phyloP scores from a whole-genome alignment of 2,888 invertebrate genomes.

The Thera obeliscata region DNA sequence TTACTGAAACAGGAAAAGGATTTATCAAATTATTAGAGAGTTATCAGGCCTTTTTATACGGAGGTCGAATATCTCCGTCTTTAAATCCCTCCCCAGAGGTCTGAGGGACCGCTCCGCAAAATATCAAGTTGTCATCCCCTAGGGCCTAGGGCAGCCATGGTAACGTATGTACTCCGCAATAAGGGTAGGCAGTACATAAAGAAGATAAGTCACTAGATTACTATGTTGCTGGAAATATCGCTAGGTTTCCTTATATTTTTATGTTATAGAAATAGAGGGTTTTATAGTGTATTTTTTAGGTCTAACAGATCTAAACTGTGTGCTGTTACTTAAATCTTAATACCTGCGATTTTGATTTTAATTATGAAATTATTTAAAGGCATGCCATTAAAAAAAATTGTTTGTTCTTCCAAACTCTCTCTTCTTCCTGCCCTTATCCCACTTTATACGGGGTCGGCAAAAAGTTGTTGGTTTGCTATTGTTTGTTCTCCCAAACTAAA shows the following conservation, averaged over 20 bases:
- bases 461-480: too few relatives aligned
- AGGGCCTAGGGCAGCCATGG: conserved; percentile 30
- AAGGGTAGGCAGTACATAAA: conserved; percentile 2
- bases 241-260: background rate
- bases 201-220: background rate
- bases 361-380: too few relatives aligned
- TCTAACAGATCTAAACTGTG: too few relatives aligned
- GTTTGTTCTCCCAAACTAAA: too few relatives aligned
- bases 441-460: too few relatives aligned
- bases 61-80: conserved; percentile 42
- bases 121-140: conserved; percentile 41
- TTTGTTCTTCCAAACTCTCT: too few relatives aligned
- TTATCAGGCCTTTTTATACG: conserved; percentile 42
- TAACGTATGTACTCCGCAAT: conserved; percentile 15
- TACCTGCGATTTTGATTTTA: too few relatives aligned
- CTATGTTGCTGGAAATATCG: background rate
- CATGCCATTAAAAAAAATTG: too few relatives aligned
- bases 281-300: too few relatives aligned
- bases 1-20: conserved; percentile 6
- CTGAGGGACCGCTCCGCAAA: conserved; percentile 36
- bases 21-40: conserved; percentile 39
- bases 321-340: too few relatives aligned
- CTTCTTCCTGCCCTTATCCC: too few relatives aligned
- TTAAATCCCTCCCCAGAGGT: conserved; percentile 41
- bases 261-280: background rate